phyloP scores from a whole-genome alignment of 1,140 invertebrate species.

The Diploscapter pachys region DNA sequence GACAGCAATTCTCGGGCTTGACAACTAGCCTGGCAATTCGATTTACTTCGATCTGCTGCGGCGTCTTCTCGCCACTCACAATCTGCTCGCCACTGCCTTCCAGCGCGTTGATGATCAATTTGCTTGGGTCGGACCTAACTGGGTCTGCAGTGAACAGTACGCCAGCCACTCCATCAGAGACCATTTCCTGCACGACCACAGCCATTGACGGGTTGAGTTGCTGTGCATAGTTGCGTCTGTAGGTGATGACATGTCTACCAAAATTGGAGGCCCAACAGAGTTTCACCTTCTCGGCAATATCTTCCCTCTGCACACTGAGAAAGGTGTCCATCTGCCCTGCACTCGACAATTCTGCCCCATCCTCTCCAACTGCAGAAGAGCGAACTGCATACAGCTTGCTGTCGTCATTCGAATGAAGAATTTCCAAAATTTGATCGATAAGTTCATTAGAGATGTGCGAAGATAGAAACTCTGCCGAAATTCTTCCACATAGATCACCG shows the following conservation, averaged over 20 bases:
- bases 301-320: conserved; percentile 65
- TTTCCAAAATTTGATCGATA: too few species aligned
- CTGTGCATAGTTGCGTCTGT: conserved; percentile 69
- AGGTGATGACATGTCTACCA: conserved; percentile 72
- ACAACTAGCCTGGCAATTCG: conserved; percentile 1
- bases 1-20: conserved; percentile 21
- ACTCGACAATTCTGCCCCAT: conserved; percentile 72
- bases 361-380: conserved; percentile 73
- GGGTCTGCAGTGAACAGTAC: conserved; percentile 79
- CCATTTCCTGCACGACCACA: conserved; percentile 78
- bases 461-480: background rate
- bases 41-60: conserved; percentile 39
- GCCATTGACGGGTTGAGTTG: conserved; percentile 69
- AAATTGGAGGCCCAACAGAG: conserved; percentile 78
- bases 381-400: conserved; percentile 63
- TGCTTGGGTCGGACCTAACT: conserved; percentile 67
- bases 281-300: conserved; percentile 65
- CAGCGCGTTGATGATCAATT: conserved; percentile 73
- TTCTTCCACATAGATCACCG: conserved; percentile 6
- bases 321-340: conserved; percentile 80
- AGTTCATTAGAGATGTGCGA: background rate
- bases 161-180: conserved; percentile 67
- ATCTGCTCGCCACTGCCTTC: conserved; percentile 74
- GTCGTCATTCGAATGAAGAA: conserved; percentile 14
- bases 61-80: conserved; percentile 50